phyloP scores from a whole-genome alignment of 2,888 invertebrate genomes.

The Agrilus mali region DNA sequence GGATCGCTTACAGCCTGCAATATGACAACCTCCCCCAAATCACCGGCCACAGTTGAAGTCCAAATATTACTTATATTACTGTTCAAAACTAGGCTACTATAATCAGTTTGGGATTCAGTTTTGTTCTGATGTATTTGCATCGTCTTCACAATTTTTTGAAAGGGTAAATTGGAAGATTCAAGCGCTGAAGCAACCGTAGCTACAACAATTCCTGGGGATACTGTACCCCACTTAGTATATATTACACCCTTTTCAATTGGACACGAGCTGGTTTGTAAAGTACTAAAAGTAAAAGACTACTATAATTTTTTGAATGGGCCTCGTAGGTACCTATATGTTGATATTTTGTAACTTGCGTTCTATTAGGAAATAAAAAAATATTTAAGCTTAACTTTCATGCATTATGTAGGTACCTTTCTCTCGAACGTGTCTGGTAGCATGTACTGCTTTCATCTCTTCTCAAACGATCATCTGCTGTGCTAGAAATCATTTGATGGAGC shows the following conservation, averaged over 20 bases:
- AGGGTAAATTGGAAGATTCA: slow-evolving; percentile 42
- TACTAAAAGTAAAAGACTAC: too few species aligned
- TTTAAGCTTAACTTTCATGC: not conserved
- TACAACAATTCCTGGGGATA: slow-evolving; percentile 46
- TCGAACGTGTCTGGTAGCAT: slow-evolving; percentile 30
- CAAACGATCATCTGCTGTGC: slow-evolving; percentile 43
- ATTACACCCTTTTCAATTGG: slow-evolving; percentile 55
- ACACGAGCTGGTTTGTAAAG: slow-evolving; percentile 28
- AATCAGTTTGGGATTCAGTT: slow-evolving; percentile 4
- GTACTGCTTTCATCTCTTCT: slow-evolving; percentile 44
- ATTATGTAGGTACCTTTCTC: not conserved
- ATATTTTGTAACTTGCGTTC: too few species aligned
- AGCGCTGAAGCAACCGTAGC: slow-evolving; percentile 47
- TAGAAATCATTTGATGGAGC: slow-evolving; percentile 46
- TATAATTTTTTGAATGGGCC: too few species aligned
- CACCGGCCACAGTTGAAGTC: slow-evolving; percentile 49
- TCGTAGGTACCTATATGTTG: not conserved
- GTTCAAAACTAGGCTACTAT: slow-evolving; percentile 8
- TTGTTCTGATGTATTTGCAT: slow-evolving; percentile 20
- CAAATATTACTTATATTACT: slow-evolving; percentile 28
- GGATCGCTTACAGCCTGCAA: slow-evolving; percentile 44
- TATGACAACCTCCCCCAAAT: slow-evolving; percentile 53
- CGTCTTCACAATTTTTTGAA: slow-evolving; percentile 35
- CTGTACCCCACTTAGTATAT: slow-evolving; percentile 47
- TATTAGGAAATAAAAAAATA: not conserved